Conservation (phyloP, 2,888 invertebrate genomes). For the Polia nebulosa region DNA sequence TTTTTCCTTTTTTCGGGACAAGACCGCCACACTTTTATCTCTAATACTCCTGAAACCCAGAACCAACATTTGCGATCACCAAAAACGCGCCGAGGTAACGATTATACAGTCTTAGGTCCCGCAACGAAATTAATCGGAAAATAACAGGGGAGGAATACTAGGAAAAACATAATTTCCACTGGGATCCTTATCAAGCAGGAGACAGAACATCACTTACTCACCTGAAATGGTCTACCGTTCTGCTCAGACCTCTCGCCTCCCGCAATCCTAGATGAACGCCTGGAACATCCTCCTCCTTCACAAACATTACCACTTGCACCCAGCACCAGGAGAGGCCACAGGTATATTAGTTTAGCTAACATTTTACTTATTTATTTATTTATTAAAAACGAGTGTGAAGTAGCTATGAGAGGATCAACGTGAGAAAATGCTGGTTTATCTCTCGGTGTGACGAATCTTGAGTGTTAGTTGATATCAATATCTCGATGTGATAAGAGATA, state of each 20-base stretch:
- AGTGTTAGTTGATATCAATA: conserved; percentile 57
- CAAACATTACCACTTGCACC: conserved; percentile 71
- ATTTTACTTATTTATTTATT: conserved; percentile 67
- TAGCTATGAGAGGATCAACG: conserved; percentile 40
- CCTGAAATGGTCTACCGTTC: conserved; percentile 85
- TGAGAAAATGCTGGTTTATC: conserved; percentile 71
- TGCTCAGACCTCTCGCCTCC: conserved; percentile 77
- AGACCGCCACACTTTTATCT: too few species aligned
- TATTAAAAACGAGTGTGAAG: background rate
- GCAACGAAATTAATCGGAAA: too few species aligned
- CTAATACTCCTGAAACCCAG: too few species aligned
- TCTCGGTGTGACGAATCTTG: conserved; percentile 48
- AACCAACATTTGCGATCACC: too few species aligned
- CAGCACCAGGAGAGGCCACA: conserved; percentile 70
- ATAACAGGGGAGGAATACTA: too few species aligned
- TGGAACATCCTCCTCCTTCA: conserved; percentile 68
- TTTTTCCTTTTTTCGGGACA: too few species aligned
- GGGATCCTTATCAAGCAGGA: too few species aligned
- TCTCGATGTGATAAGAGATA: conserved; percentile 56
- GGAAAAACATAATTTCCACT: too few species aligned
- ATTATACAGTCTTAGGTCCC: too few species aligned
- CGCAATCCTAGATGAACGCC: conserved; percentile 70
- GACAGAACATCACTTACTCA: too few species aligned
- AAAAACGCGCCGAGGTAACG: too few species aligned
- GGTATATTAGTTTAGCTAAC: conserved; percentile 69